Evolutionary conservation across 1,140 invertebrate species (phyloP), one percentile per base, ranked within the genome.

Genomic region (Zaprionus kolodkinae): DNA sequence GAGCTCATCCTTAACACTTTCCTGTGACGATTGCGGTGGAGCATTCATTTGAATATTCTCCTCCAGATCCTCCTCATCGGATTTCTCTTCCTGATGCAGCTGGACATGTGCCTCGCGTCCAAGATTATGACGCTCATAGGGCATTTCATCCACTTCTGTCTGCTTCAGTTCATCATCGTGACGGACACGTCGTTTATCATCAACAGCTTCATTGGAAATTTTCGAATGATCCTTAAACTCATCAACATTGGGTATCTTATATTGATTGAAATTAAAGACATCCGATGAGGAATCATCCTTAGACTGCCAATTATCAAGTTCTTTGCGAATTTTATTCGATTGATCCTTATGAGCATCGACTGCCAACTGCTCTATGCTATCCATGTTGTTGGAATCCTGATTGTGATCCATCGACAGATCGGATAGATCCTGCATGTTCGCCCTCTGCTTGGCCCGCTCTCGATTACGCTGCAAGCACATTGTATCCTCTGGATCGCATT

Each of bases 401-500:
- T 50, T 50, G 11, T 50, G 45, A 5, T 71, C 36, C 7, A 36
- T 0, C 10, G 25, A 7, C 12, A 64, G 15, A 4, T 75, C 61
- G 5, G 59, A 9, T 1, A 71, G 69, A 27, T 81, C 72, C 1
- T 52, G 11, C 33, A 35, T 17, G 5, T n/a, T 63, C 6, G 48
- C 52, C 10, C 9, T n/a, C 25, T 43, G 72, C 45, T 63, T 71
- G 3, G 36, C 36, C 6, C 43, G 64, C 0, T 55, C 52, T 2
- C n/a, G 62, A 9, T 57, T 52, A 4, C 72, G 70, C 17, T 72
- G 71, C 15, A 80, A 50, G 7, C 84, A 83, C n/a, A 69, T 35
- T 0, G 43, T 56, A 30, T 87, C 80, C 40, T 88, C 66, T 1
- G 73, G 56, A n/a, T 75, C 67, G 15, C 83, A 87, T 15, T 84